These are phyloP conservation scores for Vanessa atalanta DNA, from an alignment of 1,140 invertebrate genomes.

Conservation along the genomic window DNA sequence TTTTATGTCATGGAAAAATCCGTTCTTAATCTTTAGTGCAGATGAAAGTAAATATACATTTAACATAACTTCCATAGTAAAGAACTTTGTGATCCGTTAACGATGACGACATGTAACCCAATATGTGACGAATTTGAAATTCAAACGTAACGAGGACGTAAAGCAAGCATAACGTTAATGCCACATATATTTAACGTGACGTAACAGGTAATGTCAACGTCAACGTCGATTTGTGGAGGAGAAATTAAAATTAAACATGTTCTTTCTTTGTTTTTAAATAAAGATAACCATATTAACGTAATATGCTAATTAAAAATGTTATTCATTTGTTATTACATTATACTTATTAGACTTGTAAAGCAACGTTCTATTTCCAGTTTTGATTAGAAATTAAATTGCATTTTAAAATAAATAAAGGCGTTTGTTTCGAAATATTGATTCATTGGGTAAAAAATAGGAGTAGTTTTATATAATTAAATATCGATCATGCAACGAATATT, in stretches of 20 bases:
- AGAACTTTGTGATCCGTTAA: conserved; percentile 3
- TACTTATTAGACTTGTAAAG: no score
- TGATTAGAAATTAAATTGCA: no score
- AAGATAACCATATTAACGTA: no score
- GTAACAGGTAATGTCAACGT: not conserved
- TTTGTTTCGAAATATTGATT: no score
- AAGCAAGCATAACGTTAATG: not conserved
- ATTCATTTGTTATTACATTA: no score
- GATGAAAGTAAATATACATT: not conserved
- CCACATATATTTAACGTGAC: conserved; percentile 3
- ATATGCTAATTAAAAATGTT: no score
- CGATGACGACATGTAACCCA: conserved; percentile 8
- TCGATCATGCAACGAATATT: no score
- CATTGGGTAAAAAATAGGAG: no score
- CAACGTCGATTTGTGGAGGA: not conserved
- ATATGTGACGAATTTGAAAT: conserved; percentile 4
- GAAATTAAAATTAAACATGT: not conserved
- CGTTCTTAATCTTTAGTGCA: not conserved
- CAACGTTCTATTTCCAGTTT: no score
- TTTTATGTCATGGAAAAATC: no score
- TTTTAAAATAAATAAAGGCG: no score
- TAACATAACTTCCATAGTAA: not conserved
- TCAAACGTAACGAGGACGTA: not conserved
- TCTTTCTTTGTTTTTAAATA: not conserved
- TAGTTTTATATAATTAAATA: no score